Conservation (phyloP, 2,797 vertebrate genomes). For the Enteromius fasciolatus region DNA sequence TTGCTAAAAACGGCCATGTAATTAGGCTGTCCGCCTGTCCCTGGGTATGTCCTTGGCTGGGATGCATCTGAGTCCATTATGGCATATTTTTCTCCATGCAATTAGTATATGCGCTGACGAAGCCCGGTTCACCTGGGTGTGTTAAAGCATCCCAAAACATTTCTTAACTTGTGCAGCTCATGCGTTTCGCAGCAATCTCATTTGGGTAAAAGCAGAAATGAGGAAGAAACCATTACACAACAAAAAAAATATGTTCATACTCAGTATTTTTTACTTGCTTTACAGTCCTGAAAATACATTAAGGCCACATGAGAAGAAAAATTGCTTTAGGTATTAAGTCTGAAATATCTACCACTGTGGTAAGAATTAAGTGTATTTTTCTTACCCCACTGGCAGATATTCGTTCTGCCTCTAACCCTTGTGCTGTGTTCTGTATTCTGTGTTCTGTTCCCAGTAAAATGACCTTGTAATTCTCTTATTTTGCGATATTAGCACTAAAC, state of each 20-base stretch:
- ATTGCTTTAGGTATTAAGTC: neutral
- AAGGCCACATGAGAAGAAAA: neutral
- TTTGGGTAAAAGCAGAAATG: constrained; percentile 34
- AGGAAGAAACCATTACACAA: constrained; percentile 13
- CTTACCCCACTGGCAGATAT: neutral
- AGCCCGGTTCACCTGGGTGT: constrained; percentile 30
- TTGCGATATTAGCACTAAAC: neutral
- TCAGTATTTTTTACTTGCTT: neutral
- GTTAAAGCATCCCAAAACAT: constrained; percentile 20
- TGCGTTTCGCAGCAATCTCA: constrained; percentile 9
- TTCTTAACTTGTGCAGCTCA: constrained; percentile 6
- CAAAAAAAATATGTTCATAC: neutral
- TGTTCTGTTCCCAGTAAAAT: neutral
- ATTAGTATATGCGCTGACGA: constrained; percentile 46
- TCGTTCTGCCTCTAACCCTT: neutral
- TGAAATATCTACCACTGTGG: neutral
- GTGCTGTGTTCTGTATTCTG: no score
- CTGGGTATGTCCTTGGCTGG: constrained; percentile 44
- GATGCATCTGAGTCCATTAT: constrained; percentile 41
- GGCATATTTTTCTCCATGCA: constrained; percentile 36
- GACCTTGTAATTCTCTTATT: neutral
- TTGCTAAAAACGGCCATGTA: constrained; percentile 44
- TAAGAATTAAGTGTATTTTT: neutral
- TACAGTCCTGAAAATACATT: neutral
- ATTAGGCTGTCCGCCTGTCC: constrained; percentile 54